These are phyloP conservation scores for Sus scrofa DNA, from an alignment of 2,113 vertebrate genomes.

Conservation along the genomic window T2T-Sscrofa CM000817.6:135842501-135843000, in stretches of 20 bases:
- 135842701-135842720: neutral
- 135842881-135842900: neutral
- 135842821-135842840: neutral
- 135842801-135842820: neutral
- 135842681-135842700: neutral
- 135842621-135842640: neutral
- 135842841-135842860: neutral
- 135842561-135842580: neutral
- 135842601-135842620: neutral
- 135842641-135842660: neutral
- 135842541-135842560: conserved; percentile 1
- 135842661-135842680: neutral
- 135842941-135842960: conserved; percentile 16
- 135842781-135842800: neutral
- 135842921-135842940: conserved; percentile 65
- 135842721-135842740: neutral
- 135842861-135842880: neutral
- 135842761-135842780: conserved; percentile 8
- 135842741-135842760: neutral
- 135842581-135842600: neutral
- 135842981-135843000: conserved; percentile 66
- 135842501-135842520: conserved; percentile 50
- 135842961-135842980: conserved; percentile 43
- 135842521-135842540: neutral
- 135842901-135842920: neutral